Evolutionary conservation across 2,888 invertebrate genomes (phyloP), one percentile per base, ranked within the genome.

Genomic region (Choristoneura rosaceana): DNA sequence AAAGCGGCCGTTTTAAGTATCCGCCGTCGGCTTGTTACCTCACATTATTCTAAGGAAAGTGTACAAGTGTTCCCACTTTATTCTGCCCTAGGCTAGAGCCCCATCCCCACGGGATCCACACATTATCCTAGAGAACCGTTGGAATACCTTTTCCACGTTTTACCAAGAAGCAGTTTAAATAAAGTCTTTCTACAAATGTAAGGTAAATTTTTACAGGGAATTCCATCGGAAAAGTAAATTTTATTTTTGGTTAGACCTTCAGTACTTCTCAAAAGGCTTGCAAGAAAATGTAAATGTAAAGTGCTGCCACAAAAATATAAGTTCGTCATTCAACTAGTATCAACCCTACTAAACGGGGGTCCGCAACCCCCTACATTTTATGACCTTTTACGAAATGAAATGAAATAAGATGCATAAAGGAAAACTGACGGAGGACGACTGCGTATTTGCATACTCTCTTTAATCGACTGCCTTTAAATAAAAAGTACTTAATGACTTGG

Each of bases 61-160:
- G 70, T 65, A 60, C 59, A 59, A 70, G 60, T 60, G 70, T 61
- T 66, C 50, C 63, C 52, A 66, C 45, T 71, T 66, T 66, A 71
- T 62, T 66, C 55, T 66, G 55, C 66, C 61, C 55, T 43, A 62
- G 66, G 61, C 66, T 61, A 25, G 38, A 38, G 25, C 41, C 25
- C 17, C 12, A n/a, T 38, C 66, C 71, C 71, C 71, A 3, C 43
- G 61, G 61, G 70, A 60, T 15, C 2, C 45, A 47, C 52, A 43
- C 65, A n/a, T 61, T 55, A 45, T 43, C 61, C 55, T 66, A 45
- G 55, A 38, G 66, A 71, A 45, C 61, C 52, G 38, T 43, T 43
- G 33, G 59, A 66, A 67, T 67, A 65, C 55, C 34, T 61, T 71
- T 71, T 66, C 61, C 45, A 55, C 61, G 66, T 52, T 45, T 47